Conservation (phyloP, 53 echinoderm and acorn worm genomes). For the Patiria pectinifera region DNA sequence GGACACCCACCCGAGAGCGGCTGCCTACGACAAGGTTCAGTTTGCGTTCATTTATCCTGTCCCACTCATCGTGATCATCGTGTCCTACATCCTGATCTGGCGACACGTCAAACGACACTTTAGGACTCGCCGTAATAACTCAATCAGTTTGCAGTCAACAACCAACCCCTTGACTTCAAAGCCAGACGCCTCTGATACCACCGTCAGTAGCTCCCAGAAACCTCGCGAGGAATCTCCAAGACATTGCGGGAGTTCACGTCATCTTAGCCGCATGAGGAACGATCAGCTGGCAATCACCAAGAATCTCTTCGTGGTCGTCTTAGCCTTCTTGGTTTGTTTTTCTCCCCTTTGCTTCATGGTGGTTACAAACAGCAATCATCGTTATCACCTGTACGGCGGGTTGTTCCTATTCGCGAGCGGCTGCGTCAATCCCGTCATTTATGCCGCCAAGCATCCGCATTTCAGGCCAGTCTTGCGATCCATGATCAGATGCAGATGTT, state of each 20-base stretch:
- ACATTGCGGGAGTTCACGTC: background rate
- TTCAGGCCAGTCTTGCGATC: conserved; percentile 42
- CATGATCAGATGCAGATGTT: conserved; percentile 38
- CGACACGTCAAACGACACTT: conserved; percentile 61
- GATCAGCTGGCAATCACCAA: conserved; percentile 50
- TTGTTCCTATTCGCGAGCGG: conserved; percentile 23
- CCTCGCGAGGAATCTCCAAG: background rate
- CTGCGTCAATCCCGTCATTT: conserved; percentile 35
- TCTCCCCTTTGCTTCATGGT: conserved; percentile 38
- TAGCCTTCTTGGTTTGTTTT: conserved; percentile 37
- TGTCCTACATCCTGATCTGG: conserved; percentile 66
- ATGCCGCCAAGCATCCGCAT: conserved; percentile 49
- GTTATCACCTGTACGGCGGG: conserved; percentile 43
- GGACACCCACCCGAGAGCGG: background rate
- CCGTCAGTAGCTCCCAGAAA: background rate
- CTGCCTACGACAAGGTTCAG: conserved; percentile 12
- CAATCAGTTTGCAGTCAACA: background rate
- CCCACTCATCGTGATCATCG: conserved; percentile 50
- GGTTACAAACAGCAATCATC: conserved; percentile 20
- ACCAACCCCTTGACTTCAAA: background rate
- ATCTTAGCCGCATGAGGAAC: background rate
- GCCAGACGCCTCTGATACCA: background rate
- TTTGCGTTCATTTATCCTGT: conserved; percentile 25
- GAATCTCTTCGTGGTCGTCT: conserved; percentile 52
- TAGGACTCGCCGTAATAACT: background rate